Evolutionary conservation across 1,140 invertebrate genomes (phyloP).

Genomic region (Drosophila miranda): DNA sequence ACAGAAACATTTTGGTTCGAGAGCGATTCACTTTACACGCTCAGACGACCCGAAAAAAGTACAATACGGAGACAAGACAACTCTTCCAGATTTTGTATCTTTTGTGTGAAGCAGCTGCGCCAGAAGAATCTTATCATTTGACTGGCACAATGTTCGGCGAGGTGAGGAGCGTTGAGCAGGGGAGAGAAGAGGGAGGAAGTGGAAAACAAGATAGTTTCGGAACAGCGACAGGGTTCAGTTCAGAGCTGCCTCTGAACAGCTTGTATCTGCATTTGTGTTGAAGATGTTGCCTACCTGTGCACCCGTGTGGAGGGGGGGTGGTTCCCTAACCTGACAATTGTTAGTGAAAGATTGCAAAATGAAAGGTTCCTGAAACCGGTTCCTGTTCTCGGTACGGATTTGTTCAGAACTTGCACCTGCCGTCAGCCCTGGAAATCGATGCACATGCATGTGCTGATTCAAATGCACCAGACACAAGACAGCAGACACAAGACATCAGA

Average conservation of each 20-base stretch:
- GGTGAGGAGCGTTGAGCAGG: no score
- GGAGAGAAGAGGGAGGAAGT: no score
- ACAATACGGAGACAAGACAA: background rate
- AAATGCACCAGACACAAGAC: background rate
- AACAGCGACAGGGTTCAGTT: no score
- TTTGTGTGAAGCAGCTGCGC: conserved; percentile 31
- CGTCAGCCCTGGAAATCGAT: background rate
- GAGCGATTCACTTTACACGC: conserved; percentile 15
- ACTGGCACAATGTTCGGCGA: conserved; percentile 3
- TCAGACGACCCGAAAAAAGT: conserved; percentile 8
- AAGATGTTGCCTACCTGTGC: no score
- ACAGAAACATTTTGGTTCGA: conserved; percentile 1
- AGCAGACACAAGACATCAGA: no score
- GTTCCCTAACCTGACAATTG: no score
- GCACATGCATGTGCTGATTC: background rate
- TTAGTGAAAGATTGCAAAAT: no score
- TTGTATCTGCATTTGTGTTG: no score
- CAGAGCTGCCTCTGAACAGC: no score
- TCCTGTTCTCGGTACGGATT: conserved; percentile 15
- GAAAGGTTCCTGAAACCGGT: conserved; percentile 24
- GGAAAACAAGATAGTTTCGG: no score
- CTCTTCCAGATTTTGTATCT: conserved; percentile 15
- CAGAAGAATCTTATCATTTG: conserved; percentile 34
- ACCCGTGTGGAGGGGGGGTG: no score
- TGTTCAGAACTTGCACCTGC: conserved; percentile 27